Base-by-base conservation (phyloP, 2,797 vertebrate genomes). In the Caiman crocodilus region DNA sequence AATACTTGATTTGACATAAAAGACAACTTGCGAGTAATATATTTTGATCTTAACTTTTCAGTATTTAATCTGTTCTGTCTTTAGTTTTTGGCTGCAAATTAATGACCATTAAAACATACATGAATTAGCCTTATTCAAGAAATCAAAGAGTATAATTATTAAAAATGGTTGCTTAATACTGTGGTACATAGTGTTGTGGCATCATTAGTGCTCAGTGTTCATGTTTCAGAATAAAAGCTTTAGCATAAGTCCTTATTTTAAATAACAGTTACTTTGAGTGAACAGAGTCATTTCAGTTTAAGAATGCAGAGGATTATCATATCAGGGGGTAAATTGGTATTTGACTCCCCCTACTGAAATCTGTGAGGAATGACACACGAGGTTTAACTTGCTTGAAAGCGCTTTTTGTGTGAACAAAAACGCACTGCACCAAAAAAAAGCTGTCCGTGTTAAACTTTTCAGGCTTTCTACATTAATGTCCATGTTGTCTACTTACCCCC, bases 391-490 rank as follows among this genome's bases (percentile, higher is more conserved):
- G 42, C 42, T 50, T 7, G 42, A 50, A 50, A 9, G 10, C 9
- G 42, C 42, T 10, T 2, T 50, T 50, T 7, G 42, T 50, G 42
- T 50, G 42, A 50, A 50, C 42, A 50, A 50, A 50, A 50, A 50
- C 11, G 42, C 42, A 50, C 42, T 50, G 42, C 42, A 50, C 42
- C 42, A 50, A 50, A 50, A 50, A 85, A 71, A 71, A 87, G 23
- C 56, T 4, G 6, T 65, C 1, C 76, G 10, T n/a, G 77, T 90
- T 61, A 3, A 69, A 0, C 58, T 91, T 92, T 59, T 87, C 89
- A 79, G 83, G 88, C 58, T 69, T 89, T 63, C 85, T 95, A 32
- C 79, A 78, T 60, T 15, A 60, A 85, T 93, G 88, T 76, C 30
- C 50, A 3, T 4, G 30, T 73, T 55, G 12, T 21, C 83, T 60